These are phyloP conservation scores for Hycleus cichorii DNA, from an alignment of 1,140 invertebrate species.

Conservation along the genomic window DNA sequence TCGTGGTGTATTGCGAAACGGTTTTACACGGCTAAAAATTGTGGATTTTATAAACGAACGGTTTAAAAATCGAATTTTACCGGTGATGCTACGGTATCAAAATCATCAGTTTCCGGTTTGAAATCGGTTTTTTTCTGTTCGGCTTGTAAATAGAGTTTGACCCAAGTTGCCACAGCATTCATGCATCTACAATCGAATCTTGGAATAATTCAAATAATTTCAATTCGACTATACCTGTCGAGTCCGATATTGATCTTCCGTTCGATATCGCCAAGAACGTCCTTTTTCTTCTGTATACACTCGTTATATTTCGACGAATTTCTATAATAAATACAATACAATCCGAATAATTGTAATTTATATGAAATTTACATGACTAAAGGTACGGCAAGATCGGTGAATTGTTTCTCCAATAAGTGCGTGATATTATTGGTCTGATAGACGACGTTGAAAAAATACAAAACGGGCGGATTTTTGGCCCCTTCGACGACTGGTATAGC, in stretches of 20 bases:
- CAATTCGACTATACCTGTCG: constrained; percentile 49
- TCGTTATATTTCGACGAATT: constrained; percentile 83
- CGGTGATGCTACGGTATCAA: constrained; percentile 65
- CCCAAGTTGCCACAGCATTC: constrained; percentile 83
- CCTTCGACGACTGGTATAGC: constrained; percentile 87
- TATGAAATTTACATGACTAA: constrained; percentile 64
- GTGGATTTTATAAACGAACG: not conserved
- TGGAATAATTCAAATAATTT: not conserved
- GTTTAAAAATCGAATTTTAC: constrained; percentile 39
- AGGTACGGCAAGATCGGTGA: constrained; percentile 82
- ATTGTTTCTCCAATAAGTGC: constrained; percentile 93
- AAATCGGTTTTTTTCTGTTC: constrained; percentile 97
- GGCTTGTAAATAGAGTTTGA: constrained; percentile 79
- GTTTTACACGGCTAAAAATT: constrained; percentile 71
- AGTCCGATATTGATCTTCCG: constrained; percentile 84
- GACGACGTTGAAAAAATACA: constrained; percentile 92
- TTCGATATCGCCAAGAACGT: constrained; percentile 82
- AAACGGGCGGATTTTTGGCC: constrained; percentile 62
- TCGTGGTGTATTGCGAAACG: constrained; percentile 78
- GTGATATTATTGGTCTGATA: constrained; percentile 93
- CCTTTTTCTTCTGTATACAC: constrained; percentile 81
- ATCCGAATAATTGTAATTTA: not conserved
- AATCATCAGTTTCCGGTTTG: constrained; percentile 80
- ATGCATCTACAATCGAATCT: constrained; percentile 54
- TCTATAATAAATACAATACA: constrained; percentile 42